A percentile compares a stretch with the other conserved stretches of the same genome.
Conservation (phyloP, 2,113 vertebrate genomes). For the Chlamydotis undulata region DNA sequence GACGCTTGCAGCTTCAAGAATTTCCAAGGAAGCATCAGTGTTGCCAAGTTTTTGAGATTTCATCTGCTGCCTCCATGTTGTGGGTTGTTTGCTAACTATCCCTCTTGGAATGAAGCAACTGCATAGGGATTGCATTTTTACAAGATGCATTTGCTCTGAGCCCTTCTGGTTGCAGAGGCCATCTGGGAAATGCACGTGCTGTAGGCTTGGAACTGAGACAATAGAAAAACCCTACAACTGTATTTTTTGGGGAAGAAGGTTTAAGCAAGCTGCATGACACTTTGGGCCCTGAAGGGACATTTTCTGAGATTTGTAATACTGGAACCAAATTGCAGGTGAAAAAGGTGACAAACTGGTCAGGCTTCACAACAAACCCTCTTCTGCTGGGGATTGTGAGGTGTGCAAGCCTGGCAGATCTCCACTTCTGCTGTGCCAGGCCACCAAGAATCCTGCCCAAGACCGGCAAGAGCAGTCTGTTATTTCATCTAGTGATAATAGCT, state of each 20-base stretch:
- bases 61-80: background rate
- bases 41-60: background rate
- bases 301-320: background rate
- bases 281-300: background rate
- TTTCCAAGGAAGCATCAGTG: background rate
- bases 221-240: background rate
- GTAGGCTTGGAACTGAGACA: background rate
- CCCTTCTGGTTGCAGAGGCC: background rate
- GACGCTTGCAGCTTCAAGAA: background rate
- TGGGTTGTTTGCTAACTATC: background rate
- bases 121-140: accelerated
- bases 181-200: background rate
- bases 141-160: background rate
- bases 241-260: background rate
- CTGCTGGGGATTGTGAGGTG: background rate
- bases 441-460: background rate
- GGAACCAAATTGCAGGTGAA: background rate
- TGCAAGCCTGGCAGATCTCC: background rate
- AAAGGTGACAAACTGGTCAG: background rate
- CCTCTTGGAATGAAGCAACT: background rate
- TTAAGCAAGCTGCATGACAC: background rate
- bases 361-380: background rate
- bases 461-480: background rate
- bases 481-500: background rate
- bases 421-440: background rate